A percentile compares a stretch with the other conserved stretches of the same genome.
phyloP scores from a whole-genome alignment of 1,140 invertebrate species.

The Aradophagus sp. region DNA sequence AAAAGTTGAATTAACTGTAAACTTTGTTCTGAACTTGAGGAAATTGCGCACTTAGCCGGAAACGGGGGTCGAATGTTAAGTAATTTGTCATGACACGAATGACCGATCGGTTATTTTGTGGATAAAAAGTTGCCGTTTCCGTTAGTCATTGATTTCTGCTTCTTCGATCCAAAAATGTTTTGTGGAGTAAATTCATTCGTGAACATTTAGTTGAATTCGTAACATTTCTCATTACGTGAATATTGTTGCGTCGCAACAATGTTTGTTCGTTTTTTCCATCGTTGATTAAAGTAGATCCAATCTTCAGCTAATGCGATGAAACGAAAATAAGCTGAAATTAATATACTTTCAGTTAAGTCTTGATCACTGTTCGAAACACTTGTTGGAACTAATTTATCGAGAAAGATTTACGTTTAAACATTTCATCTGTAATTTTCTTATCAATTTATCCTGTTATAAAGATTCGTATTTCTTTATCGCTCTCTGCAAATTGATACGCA shows the following conservation, averaged over 20 bases:
- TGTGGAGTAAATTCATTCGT: too few relatives aligned
- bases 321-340: too few relatives aligned
- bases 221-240: too few relatives aligned
- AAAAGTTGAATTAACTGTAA: conserved; percentile 15
- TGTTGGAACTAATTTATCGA: conserved; percentile 13
- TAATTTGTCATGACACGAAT: conserved; percentile 24
- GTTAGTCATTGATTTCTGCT: too few relatives aligned
- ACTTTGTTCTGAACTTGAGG: conserved; percentile 7
- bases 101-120: conserved; percentile 12
- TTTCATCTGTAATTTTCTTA: conserved; percentile 37
- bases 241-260: too few relatives aligned
- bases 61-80: conserved; percentile 39
- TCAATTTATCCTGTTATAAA: conserved; percentile 27
- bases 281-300: too few relatives aligned
- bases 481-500: conserved; percentile 43
- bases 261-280: too few relatives aligned
- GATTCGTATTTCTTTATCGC: conserved; percentile 26
- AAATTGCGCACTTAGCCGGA: conserved; percentile 38
- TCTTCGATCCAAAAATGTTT: too few relatives aligned
- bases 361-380: too few relatives aligned
- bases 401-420: conserved; percentile 29
- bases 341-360: too few relatives aligned
- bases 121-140: conserved; percentile 39
- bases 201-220: too few relatives aligned
- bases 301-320: too few relatives aligned